phyloP scores from a whole-genome alignment of 2,113 vertebrate species.

The Bagarius yarrelli region DNA sequence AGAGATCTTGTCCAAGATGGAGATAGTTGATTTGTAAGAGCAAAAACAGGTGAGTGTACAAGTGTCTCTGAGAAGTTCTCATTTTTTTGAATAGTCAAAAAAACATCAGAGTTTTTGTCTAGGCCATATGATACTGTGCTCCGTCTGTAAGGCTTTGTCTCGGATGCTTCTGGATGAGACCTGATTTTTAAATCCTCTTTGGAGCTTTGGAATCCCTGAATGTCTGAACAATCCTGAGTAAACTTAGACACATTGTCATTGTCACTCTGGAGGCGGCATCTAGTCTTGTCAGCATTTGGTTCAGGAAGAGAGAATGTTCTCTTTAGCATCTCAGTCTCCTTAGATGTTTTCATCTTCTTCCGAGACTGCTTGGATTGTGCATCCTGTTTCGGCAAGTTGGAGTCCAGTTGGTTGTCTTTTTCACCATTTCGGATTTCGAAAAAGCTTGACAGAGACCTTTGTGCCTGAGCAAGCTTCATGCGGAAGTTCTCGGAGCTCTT shows the following conservation, averaged over 20 bases:
- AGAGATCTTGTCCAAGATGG: slow-evolving; percentile 61
- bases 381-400: slow-evolving; percentile 67
- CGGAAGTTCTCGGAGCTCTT: slow-evolving; percentile 70
- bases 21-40: slow-evolving; percentile 41
- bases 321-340: slow-evolving; percentile 64
- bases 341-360: slow-evolving; percentile 69
- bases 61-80: slow-evolving; percentile 59
- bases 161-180: slow-evolving; percentile 33
- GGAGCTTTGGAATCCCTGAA: slow-evolving; percentile 35
- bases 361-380: slow-evolving; percentile 63
- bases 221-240: slow-evolving; percentile 32
- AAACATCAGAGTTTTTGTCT: slow-evolving; percentile 45
- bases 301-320: slow-evolving; percentile 54
- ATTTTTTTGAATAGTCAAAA: slow-evolving; percentile 55
- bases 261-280: slow-evolving; percentile 29
- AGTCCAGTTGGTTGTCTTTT: slow-evolving; percentile 64
- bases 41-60: slow-evolving; percentile 44
- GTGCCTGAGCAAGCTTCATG: slow-evolving; percentile 72
- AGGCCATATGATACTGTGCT: slow-evolving; percentile 56
- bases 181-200: slow-evolving; percentile 32
- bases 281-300: neutral
- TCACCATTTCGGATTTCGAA: slow-evolving; percentile 75
- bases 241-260: slow-evolving; percentile 21
- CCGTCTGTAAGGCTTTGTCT: slow-evolving; percentile 39
- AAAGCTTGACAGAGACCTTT: slow-evolving; percentile 77